Evolutionary conservation across 2,888 invertebrate species (phyloP).

Genomic region (Sympetrum striolatum): DNA sequence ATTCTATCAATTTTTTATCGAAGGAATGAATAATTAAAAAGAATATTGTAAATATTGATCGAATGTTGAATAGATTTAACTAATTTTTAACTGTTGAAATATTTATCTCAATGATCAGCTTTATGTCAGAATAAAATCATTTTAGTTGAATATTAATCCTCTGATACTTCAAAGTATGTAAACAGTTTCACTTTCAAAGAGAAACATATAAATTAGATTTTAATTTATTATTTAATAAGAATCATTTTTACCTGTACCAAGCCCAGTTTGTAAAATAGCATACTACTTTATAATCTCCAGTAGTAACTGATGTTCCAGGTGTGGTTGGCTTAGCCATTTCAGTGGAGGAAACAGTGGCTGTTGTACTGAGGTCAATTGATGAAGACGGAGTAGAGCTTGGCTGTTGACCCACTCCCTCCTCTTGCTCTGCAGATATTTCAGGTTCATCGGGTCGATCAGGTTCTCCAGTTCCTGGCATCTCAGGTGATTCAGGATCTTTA

Average conservation of each 20-base stretch:
- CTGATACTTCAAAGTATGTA: no score
- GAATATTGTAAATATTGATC: no score
- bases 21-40: no score
- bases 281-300: conserved; percentile 64
- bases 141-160: no score
- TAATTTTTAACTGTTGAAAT: no score
- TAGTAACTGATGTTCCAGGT: conserved; percentile 15
- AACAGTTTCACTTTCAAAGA: no score
- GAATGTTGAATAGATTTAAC: no score
- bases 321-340: conserved; percentile 45
- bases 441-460: background rate
- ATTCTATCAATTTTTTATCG: no score
- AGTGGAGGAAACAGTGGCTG: conserved; percentile 30
- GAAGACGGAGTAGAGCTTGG: background rate
- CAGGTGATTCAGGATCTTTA: background rate
- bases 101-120: no score
- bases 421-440: background rate
- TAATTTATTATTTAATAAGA: background rate
- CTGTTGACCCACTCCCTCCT: background rate
- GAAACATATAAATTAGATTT: no score
- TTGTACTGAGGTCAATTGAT: conserved; percentile 14
- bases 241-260: conserved; percentile 71
- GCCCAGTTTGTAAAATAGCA: conserved; percentile 96
- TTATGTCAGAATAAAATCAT: no score
- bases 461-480: background rate